Base-by-base conservation (phyloP, 2,113 vertebrate species). In the Typhlomys cinereus region DNA sequence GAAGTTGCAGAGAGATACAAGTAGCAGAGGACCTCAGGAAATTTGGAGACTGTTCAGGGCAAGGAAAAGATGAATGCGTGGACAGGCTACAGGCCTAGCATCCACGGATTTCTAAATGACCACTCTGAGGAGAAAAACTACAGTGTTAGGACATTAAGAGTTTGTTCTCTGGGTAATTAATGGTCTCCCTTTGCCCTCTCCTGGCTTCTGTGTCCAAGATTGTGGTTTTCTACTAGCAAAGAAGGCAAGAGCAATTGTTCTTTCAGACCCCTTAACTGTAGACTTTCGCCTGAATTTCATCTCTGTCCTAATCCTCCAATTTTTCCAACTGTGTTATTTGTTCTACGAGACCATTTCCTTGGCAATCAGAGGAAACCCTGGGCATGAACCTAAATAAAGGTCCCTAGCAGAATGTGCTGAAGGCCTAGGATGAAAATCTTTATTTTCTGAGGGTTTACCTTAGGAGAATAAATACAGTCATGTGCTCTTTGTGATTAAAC, bases 121-220 rank as follows among this genome's bases (percentile, higher is more conserved):
- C 46, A 7, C 50, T 69, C 64, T 66, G 17, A n/a, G 46, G 79
- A 95, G 90, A 96, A 89, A 95, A 96, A 95, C 83, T 59, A 36
- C 23, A 66, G 67, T 39, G 44, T 41, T 23, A 78, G 39, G 73
- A 69, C 52, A 62, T 85, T 54, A 34, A 29, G 70, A 76, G 54
- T 95, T 89, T 89, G 61, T 92, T 85, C 62, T 87, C 90, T 66
- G 14, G 57, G 13, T 94, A 94, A 94, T 94, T 78, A 91, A 96
- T 94, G 78, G 27, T 2, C 18, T 34, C 44, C n/a, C 12, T 78
- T 87, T 78, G 91, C 80, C 57, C 75, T 87, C 21, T 74, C 54
- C 52, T 44, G 76, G 36, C 83, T 89, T 75, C 83, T 69, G 36
- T 50, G 29, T 89, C 25, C 11, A 17, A 83, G 78, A 31, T 66